These are phyloP conservation scores for Aurelia aurita complex sp. Pacific DNA, from an alignment of 30 jellyfish, hydroid and myxozoan genomes.

Conservation along the genomic window DNA sequence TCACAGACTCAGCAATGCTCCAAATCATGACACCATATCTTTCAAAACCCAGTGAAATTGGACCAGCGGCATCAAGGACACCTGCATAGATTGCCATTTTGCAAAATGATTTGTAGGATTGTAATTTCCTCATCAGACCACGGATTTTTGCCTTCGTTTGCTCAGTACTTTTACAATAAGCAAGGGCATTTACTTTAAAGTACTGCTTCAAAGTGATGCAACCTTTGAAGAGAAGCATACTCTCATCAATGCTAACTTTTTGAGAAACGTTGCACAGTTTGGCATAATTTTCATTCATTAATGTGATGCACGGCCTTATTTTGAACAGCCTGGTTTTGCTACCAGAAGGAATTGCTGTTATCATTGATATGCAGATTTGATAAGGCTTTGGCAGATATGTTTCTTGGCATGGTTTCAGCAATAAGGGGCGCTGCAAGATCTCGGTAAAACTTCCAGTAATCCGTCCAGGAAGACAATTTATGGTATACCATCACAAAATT, in stretches of 20 bases:
- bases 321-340: slow-evolving; percentile 65
- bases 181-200: too few species aligned
- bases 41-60: too few species aligned
- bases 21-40: too few species aligned
- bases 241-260: slow-evolving; percentile 74
- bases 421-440: slow-evolving; percentile 30
- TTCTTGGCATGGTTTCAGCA: too few species aligned
- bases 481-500: slow-evolving; percentile 81
- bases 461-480: slow-evolving; percentile 46
- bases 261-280: slow-evolving; percentile 61
- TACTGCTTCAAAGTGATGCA: slow-evolving; percentile 79
- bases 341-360: slow-evolving; percentile 71
- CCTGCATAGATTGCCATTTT: too few species aligned
- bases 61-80: too few species aligned
- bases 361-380: slow-evolving; percentile 64
- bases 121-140: too few species aligned
- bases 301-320: slow-evolving; percentile 64
- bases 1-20: too few species aligned
- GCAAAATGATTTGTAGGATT: too few species aligned
- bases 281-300: slow-evolving; percentile 49
- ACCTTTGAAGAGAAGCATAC: slow-evolving; percentile 83
- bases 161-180: too few species aligned
- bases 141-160: too few species aligned
- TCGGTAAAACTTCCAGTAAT: too few species aligned
- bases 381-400: slow-evolving; percentile 15